phyloP scores from a whole-genome alignment of 2,113 vertebrate species.

The Cathartes aura region DNA sequence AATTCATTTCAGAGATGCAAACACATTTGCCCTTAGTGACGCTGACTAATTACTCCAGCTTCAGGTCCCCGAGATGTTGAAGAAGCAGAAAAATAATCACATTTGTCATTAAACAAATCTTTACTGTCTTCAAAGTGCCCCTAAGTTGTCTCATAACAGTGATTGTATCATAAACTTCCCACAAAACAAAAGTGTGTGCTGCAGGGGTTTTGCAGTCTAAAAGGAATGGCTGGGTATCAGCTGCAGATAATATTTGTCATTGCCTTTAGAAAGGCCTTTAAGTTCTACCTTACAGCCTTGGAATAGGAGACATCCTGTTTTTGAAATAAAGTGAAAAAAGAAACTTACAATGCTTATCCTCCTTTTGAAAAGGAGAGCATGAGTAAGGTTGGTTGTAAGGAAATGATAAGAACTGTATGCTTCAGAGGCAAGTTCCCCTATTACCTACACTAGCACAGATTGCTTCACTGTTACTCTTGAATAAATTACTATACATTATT shows the following conservation, averaged over 20 bases:
- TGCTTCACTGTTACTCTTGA: background rate
- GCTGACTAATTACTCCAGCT: background rate
- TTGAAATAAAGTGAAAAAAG: background rate
- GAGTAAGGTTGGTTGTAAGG: background rate
- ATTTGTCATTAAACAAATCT: background rate
- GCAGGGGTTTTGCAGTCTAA: background rate
- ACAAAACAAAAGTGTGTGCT: background rate
- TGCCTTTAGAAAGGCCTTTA: background rate
- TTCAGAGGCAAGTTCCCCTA: background rate
- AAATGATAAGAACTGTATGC: rapidly evolving
- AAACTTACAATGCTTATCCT: background rate
- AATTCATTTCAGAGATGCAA: background rate
- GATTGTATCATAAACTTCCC: background rate
- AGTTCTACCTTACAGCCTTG: background rate
- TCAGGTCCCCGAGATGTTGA: background rate
- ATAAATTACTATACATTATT: background rate
- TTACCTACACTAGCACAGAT: background rate
- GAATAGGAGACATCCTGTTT: background rate
- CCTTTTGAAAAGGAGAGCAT: background rate
- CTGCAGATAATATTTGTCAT: background rate
- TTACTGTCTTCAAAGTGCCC: background rate
- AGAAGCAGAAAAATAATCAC: background rate
- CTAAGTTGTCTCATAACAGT: background rate
- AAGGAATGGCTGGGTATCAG: background rate
- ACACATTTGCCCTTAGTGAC: background rate